Conservation (phyloP, 2,888 invertebrate species). For the Cryptosula pallasiana region DNA sequence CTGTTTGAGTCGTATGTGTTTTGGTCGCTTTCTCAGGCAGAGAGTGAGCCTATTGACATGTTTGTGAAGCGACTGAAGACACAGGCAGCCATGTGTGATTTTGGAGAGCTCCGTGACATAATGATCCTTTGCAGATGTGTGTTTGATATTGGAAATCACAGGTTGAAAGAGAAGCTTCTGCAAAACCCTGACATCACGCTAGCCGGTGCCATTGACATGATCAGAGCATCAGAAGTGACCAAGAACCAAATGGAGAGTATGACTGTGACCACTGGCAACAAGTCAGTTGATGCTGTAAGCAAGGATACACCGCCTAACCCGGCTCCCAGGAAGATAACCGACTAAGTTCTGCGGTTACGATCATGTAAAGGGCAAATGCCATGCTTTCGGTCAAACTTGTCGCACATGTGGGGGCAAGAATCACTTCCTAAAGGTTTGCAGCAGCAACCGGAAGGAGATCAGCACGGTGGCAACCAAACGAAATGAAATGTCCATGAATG, state of each 20-base stretch:
- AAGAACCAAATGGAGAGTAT: neutral
- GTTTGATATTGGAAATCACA: neutral
- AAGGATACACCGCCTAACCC: neutral
- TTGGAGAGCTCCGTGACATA: neutral
- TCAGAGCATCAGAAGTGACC: conserved; percentile 13
- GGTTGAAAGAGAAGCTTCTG: conserved; percentile 14
- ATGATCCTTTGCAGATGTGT: conserved; percentile 1
- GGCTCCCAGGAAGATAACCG: neutral
- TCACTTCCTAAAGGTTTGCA: neutral
- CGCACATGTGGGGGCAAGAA: neutral
- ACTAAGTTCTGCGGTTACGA: conserved; percentile 7
- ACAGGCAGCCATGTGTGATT: conserved; percentile 2
- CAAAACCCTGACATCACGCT: neutral
- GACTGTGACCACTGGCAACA: neutral
- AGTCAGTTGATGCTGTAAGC: neutral
- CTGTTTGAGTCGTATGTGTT: conserved; percentile 18
- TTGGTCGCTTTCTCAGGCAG: neutral
- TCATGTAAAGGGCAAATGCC: conserved; percentile 6
- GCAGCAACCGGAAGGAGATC: neutral
- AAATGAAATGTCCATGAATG: neutral
- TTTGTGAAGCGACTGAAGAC: conserved; percentile 12
- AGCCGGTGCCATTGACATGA: neutral
- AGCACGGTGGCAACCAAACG: neutral
- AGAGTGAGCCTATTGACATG: conserved; percentile 2
- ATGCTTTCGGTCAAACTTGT: neutral